Evolutionary conservation across 1,140 invertebrate genomes (phyloP), one percentile per base, ranked within the genome.

Genomic region (Rhagoletis zephyria): DNA sequence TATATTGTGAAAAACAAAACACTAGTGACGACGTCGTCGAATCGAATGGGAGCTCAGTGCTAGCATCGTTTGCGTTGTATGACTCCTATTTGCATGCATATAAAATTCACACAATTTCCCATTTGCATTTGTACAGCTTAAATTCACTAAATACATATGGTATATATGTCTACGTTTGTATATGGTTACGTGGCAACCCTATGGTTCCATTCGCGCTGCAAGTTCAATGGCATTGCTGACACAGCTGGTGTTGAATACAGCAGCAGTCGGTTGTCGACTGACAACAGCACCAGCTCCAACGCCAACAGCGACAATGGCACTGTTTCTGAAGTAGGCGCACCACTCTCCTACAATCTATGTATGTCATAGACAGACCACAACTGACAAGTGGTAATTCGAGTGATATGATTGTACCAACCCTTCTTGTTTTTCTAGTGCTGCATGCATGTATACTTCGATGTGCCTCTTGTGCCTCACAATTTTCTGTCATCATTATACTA

Each of bases 221-320:
- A 81, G 74, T 81, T 81, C 74, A 81, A 81, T 81, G 74, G 74
- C 74, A 81, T 56, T 74, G 70, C 70, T 74, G 70, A 74, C 42
- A 48, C 70, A 74, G 74, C 48, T 81, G 74, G 51, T 3, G 48
- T n/a, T 59, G 48, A 56, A 81, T 81, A 16, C 74, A 19, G 4
- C 4, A 12, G 74, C 74, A 81, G 74, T 74, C 67, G 45, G 67
- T 74, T 74, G 67, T 48, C 40, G 67, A 48, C 42, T 30, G 30
- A 30, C 30, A 30, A 30, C 30, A 30, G 30, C 30, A 30, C 30
- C 30, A 30, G 30, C 30, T 30, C 30, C 30, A 30, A 30, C 30
- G 30, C 30, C 51, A 12, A 14, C 61, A 63, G 4, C 12, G n/a
- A 14, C 16, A n/a, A 7, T n/a, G 74, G 16, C 74, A 81, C 48